phyloP scores from a whole-genome alignment of 2,888 invertebrate genomes.

The Cepaea hortensis region DNA sequence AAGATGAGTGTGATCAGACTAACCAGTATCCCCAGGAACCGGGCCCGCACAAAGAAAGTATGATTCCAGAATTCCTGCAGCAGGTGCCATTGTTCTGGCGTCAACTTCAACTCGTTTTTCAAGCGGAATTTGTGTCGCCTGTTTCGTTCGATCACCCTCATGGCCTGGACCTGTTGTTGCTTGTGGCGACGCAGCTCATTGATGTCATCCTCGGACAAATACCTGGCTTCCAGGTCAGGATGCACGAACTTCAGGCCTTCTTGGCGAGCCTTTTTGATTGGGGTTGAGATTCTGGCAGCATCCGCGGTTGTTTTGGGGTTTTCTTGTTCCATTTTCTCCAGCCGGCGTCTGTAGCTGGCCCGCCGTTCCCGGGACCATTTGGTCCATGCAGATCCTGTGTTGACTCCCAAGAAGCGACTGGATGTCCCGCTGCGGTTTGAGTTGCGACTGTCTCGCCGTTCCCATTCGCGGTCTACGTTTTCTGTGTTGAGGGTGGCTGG shows the following conservation, averaged over 20 bases:
- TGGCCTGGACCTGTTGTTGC: constrained; percentile 65
- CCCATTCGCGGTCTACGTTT: constrained; percentile 61
- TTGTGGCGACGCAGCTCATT: constrained; percentile 66
- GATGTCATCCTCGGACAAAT: constrained; percentile 69
- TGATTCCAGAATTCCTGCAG: constrained; percentile 74
- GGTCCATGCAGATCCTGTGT: constrained; percentile 65
- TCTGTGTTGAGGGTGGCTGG: constrained; percentile 58
- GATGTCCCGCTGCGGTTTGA: constrained; percentile 55
- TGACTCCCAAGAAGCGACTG: constrained; percentile 57
- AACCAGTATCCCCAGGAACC: constrained; percentile 68
- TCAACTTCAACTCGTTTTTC: constrained; percentile 61
- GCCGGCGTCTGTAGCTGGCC: constrained; percentile 67
- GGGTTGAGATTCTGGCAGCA: constrained; percentile 70
- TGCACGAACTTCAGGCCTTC: constrained; percentile 70
- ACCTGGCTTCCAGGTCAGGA: constrained; percentile 67
- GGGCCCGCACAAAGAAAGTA: constrained; percentile 66
- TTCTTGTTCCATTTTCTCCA: constrained; percentile 66
- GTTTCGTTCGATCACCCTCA: constrained; percentile 67
- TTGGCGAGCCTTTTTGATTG: constrained; percentile 73
- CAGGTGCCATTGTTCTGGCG: constrained; percentile 68
- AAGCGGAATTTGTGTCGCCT: constrained; percentile 57
- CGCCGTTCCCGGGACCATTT: constrained; percentile 70
- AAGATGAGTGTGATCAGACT: constrained; percentile 67
- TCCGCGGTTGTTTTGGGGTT: constrained; percentile 60
- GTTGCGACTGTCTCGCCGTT: constrained; percentile 53